Conservation (phyloP, 1,140 invertebrate species). For the Rhyzopertha dominica region DNA sequence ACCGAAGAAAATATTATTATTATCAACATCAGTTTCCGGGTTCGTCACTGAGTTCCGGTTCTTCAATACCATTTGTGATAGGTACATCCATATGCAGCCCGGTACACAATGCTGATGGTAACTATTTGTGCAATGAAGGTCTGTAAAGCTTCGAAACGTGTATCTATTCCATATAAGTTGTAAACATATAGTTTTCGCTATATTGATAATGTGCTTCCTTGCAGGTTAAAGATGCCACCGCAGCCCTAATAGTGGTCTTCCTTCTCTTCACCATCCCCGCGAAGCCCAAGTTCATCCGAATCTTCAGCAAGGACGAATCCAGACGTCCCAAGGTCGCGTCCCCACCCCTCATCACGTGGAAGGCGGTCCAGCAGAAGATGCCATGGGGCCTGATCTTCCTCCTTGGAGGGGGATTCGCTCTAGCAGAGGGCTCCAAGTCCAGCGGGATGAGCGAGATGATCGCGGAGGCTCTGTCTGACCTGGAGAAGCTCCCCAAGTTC, state of each 20-base stretch:
- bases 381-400: constrained; percentile 75
- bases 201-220: too few relatives aligned
- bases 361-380: constrained; percentile 68
- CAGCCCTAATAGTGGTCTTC: constrained; percentile 73
- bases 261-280: constrained; percentile 77
- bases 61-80: too few relatives aligned
- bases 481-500: constrained; percentile 51
- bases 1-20: too few relatives aligned
- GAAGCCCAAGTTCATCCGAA: constrained; percentile 66
- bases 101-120: too few relatives aligned
- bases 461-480: constrained; percentile 57
- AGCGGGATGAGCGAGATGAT: constrained; percentile 73
- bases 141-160: too few relatives aligned
- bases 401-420: constrained; percentile 72
- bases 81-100: too few relatives aligned
- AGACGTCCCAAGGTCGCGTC: constrained; percentile 58
- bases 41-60: too few relatives aligned
- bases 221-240: constrained; percentile 76
- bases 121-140: too few relatives aligned
- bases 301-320: constrained; percentile 54
- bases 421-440: constrained; percentile 73
- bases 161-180: too few relatives aligned
- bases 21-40: too few relatives aligned
- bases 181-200: too few relatives aligned
- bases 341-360: constrained; percentile 70